Conservation (phyloP, 1,140 invertebrate species). For the Sesamia nonagrioides region DNA sequence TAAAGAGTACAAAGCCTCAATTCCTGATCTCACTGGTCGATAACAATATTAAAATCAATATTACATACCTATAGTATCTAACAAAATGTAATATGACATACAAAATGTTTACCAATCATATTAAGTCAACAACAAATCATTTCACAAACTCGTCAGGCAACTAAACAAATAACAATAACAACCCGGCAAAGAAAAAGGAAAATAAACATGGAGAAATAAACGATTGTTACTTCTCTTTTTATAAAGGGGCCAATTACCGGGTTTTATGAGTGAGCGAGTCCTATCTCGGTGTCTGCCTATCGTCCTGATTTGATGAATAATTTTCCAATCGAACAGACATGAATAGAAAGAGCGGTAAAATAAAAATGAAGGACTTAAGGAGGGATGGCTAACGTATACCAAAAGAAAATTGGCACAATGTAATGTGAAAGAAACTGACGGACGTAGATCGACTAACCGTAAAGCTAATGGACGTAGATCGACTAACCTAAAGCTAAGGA, state of each 20-base stretch:
- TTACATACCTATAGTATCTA: background rate
- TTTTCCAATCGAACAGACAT: constrained; percentile 68
- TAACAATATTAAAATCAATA: too few species aligned
- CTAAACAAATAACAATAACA: constrained; percentile 34
- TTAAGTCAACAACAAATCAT: background rate
- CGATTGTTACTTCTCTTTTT: constrained; percentile 68
- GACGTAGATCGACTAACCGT: too few species aligned
- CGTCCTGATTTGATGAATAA: constrained; percentile 75
- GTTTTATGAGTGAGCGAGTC: constrained; percentile 51
- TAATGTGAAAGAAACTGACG: too few species aligned
- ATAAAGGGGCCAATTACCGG: constrained; percentile 68
- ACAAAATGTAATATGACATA: background rate
- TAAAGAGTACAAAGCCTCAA: too few species aligned
- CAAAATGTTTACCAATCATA: background rate
- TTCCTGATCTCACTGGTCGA: too few species aligned
- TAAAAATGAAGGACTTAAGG: constrained; percentile 35
- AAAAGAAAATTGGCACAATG: background rate
- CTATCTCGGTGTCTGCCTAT: constrained; percentile 45
- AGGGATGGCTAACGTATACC: background rate
- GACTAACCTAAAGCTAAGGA: too few species aligned
- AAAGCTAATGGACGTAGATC: too few species aligned
- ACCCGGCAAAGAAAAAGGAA: background rate
- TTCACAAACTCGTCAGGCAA: background rate
- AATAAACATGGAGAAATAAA: constrained; percentile 60
- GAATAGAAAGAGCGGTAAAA: constrained; percentile 49